A percentile compares a stretch with the other conserved stretches of the same genome.
Conservation (phyloP, 1,140 invertebrate genomes). For the Drosophila ananassae region DNA sequence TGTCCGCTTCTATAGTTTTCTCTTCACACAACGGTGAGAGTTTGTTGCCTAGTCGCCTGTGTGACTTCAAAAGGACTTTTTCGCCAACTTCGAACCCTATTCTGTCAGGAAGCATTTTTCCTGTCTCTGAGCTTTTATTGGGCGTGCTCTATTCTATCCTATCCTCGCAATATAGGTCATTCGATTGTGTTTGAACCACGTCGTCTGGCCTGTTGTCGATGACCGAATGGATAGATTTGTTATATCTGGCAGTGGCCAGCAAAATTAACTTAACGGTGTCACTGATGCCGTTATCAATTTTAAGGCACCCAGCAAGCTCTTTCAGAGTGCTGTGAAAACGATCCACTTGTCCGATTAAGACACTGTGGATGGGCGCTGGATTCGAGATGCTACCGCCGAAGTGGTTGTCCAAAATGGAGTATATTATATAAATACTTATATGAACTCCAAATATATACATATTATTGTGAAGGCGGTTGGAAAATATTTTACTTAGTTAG, state of each 20-base stretch:
- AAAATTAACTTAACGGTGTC: background rate
- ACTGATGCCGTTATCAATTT: conserved; percentile 6
- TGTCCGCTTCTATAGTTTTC: background rate
- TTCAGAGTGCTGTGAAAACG: conserved; percentile 22
- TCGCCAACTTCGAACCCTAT: conserved; percentile 16
- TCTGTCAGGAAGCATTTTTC: conserved; percentile 28
- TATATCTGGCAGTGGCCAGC: background rate
- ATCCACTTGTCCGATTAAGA: no score
- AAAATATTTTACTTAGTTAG: conserved; percentile 3
- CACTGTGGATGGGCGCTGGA: background rate
- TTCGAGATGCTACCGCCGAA: conserved; percentile 1
- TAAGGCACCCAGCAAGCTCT: conserved; percentile 4
- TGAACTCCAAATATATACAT: background rate
- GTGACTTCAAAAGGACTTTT: conserved; percentile 24
- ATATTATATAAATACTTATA: background rate
- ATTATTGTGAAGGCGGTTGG: background rate
- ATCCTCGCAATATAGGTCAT: conserved; percentile 7
- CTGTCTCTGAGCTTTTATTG: conserved; percentile 12
- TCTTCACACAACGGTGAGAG: no score
- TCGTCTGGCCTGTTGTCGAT: conserved; percentile 9
- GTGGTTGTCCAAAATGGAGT: background rate
- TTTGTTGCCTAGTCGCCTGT: background rate
- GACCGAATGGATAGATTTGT: no score
- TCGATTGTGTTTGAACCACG: conserved; percentile 4
- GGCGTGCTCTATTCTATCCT: background rate